Percentiles rank a stretch among this genome's conserved stretches.
Evolutionary conservation across 1,140 invertebrate genomes (phyloP).

Genomic region (Drosophila kanapiae): DNA sequence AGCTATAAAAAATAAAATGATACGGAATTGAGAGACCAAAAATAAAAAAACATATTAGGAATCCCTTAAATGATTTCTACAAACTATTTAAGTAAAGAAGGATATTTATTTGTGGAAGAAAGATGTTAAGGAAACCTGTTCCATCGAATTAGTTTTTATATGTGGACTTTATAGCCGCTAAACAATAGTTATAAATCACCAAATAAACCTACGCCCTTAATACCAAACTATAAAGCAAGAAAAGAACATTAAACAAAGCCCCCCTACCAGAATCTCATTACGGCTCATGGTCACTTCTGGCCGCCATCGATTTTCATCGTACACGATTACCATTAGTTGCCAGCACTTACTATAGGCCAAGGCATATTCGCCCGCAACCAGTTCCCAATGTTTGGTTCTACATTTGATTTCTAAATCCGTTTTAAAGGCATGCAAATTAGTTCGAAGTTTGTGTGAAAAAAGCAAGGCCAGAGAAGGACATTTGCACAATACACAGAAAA

Average conservation of each 20-base stretch:
- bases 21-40: too few species aligned
- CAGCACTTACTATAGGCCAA: conserved; percentile 9
- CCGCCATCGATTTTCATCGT: conserved; percentile 31
- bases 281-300: conserved; percentile 33
- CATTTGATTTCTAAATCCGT: conserved; percentile 35
- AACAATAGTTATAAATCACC: neutral
- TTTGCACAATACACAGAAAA: conserved; percentile 79
- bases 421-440: conserved; percentile 45
- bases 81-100: too few species aligned
- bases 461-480: conserved; percentile 45
- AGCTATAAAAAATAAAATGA: too few species aligned
- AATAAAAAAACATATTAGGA: too few species aligned
- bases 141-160: neutral
- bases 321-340: conserved; percentile 23
- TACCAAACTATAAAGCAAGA: neutral
- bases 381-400: neutral
- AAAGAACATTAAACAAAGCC: conserved; percentile 5
- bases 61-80: too few species aligned
- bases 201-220: neutral
- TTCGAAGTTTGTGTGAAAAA: conserved; percentile 18
- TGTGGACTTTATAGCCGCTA: neutral
- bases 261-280: neutral
- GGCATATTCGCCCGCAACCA: conserved; percentile 1
- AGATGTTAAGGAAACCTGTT: neutral
- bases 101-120: neutral